phyloP scores from a whole-genome alignment of 2,113 vertebrate species.

The Sebastes fasciatus region DNA sequence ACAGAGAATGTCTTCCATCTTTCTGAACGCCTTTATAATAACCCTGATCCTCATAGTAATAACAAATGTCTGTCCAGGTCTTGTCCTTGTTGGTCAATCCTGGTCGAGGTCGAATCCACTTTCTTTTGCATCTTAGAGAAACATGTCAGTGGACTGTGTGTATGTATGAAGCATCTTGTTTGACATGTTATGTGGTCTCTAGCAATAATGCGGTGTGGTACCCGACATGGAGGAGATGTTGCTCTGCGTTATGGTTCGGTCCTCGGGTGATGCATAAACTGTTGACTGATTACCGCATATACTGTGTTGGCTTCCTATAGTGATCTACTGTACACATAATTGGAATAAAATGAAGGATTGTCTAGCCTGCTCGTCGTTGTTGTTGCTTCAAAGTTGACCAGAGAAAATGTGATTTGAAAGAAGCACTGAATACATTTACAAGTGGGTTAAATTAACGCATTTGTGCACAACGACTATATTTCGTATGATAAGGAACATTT shows the following conservation, averaged over 20 bases:
- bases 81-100: neutral
- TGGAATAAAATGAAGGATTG: slow-evolving; percentile 76
- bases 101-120: neutral
- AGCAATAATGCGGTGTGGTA: slow-evolving; percentile 73
- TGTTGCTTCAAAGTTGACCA: neutral
- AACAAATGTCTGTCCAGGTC: slow-evolving; percentile 13
- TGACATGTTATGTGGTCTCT: slow-evolving; percentile 48
- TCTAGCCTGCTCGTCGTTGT: slow-evolving; percentile 42
- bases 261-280: slow-evolving; percentile 29
- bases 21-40: slow-evolving; percentile 32
- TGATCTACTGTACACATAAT: slow-evolving; percentile 68
- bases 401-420: neutral
- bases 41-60: slow-evolving; percentile 21
- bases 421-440: neutral
- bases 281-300: slow-evolving; percentile 73
- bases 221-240: slow-evolving; percentile 17
- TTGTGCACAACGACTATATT: too few relatives aligned
- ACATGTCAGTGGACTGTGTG: slow-evolving; percentile 21
- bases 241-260: slow-evolving; percentile 24
- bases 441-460: neutral
- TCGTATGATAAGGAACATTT: too few relatives aligned
- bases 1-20: slow-evolving; percentile 68
- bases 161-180: slow-evolving; percentile 46
- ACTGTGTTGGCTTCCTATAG: slow-evolving; percentile 76
- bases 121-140: slow-evolving; percentile 34